Base-by-base conservation (phyloP, 2,888 invertebrate species). In the Syrista parreyssii region DNA sequence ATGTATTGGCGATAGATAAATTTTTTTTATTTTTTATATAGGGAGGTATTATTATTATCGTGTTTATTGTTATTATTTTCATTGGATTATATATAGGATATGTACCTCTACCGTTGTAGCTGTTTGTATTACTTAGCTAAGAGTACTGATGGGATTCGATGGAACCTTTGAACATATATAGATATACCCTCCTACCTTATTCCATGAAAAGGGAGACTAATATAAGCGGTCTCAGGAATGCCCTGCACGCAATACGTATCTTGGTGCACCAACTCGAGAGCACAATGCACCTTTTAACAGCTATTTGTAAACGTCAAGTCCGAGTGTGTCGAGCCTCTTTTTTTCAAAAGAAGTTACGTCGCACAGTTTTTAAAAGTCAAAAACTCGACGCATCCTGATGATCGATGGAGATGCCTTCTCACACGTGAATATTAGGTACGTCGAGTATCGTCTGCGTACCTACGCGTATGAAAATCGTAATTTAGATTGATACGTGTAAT, bases 401-500 rank as follows among this genome's bases (percentile, higher is more conserved):
- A 77, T 77, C 74, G 77, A 77, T 77, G 77, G 74, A n/a, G 12
- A 71, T 31, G 71, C 23, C 55, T 55, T 74, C 34, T 36, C 74
- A 68, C 72, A 68, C 69, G 71, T 32, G 71, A 31, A 71, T 71
- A 71, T 71, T 71, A 71, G 6, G 71, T 31, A 32, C 31, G 32
- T 32, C 71, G 31, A 71, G 71, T 55, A 55, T 23, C 23, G 23
- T 23, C 55, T 6, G 55, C 71, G 71, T 71, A 71, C 12, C 31
- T 12, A 30, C 32, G 71, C 71, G 31, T 32, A 74, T 12, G 75
- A 34, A 69, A 68, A 75, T 69, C 68, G 55, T 77, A 77, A 77
- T 77, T 77, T 77, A 77, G 77, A 77, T 77, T 77, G 40, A 77
- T 77, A 77, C 71, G 32, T 36, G 77, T 77, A 77, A 77, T 77